Percentiles rank a stretch among this genome's conserved stretches.
Conservation (phyloP, 2,797 vertebrate genomes). For the Acanthurus tractus region DNA sequence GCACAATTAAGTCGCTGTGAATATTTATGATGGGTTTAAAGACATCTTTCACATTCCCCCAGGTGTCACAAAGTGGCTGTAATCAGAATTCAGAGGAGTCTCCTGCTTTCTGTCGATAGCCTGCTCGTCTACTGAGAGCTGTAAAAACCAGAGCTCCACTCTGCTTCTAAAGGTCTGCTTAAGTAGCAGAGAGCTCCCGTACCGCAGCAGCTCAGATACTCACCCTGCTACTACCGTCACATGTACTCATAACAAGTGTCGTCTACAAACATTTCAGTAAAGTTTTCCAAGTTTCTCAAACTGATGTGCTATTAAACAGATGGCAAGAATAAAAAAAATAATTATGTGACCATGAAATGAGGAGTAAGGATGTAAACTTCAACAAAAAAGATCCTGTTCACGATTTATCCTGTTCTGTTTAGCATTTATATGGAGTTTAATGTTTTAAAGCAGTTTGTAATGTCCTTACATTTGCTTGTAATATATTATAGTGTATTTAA, state of each 20-base stretch:
- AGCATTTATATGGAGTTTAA: no score
- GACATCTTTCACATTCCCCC: slow-evolving; percentile 79
- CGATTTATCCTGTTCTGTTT: no score
- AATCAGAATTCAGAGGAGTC: slow-evolving; percentile 84
- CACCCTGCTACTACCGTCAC: not conserved
- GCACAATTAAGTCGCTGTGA: slow-evolving; percentile 86
- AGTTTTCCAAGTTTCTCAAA: slow-evolving; percentile 23
- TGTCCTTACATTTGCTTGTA: not conserved
- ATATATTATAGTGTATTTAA: not conserved
- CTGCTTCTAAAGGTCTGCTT: slow-evolving; percentile 54
- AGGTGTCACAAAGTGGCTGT: slow-evolving; percentile 87
- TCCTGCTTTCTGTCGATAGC: slow-evolving; percentile 74
- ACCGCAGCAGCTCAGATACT: slow-evolving; percentile 28
- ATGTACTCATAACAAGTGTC: slow-evolving; percentile 11
- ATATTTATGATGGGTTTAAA: slow-evolving; percentile 88
- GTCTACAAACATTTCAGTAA: not conserved
- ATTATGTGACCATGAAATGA: not conserved
- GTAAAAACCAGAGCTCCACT: slow-evolving; percentile 74
- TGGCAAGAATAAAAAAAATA: slow-evolving; percentile 15
- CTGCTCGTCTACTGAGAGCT: slow-evolving; percentile 74
- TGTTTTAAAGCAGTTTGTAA: not conserved
- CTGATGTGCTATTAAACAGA: slow-evolving; percentile 32
- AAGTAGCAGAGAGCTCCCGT: slow-evolving; percentile 40
- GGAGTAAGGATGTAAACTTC: no score
- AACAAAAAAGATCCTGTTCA: no score